Conservation (phyloP, 2,888 invertebrate genomes). For the Ochropleura leucogaster region DNA sequence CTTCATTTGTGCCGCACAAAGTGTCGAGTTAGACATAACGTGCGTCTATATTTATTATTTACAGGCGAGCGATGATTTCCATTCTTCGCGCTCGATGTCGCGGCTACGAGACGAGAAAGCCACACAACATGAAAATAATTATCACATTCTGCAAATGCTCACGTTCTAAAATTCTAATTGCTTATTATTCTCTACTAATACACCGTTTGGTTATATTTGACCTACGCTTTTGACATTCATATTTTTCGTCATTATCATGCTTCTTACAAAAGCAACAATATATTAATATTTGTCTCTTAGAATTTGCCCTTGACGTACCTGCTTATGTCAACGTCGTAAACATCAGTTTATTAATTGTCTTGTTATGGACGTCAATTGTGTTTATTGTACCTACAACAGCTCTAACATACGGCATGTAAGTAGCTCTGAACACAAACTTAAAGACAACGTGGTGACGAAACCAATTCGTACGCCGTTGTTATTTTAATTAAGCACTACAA, state of each 20-base stretch:
- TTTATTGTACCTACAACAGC: constrained; percentile 49
- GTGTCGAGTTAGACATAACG: constrained; percentile 67
- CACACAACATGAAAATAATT: constrained; percentile 70
- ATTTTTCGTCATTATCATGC: constrained; percentile 27
- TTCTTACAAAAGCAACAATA: constrained; percentile 33
- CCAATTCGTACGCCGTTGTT: constrained; percentile 57
- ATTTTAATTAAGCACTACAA: constrained; percentile 70
- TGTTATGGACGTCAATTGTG: constrained; percentile 63
- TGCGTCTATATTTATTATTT: constrained; percentile 76
- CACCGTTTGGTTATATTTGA: constrained; percentile 39
- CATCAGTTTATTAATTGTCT: constrained; percentile 64
- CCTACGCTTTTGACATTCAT: constrained; percentile 25
- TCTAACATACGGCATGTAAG: constrained; percentile 16
- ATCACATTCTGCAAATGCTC: constrained; percentile 66
- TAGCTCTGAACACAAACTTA: constrained; percentile 37
- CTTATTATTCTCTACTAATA: constrained; percentile 44
- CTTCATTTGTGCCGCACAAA: constrained; percentile 40
- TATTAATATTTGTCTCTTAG: constrained; percentile 48
- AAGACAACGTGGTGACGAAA: constrained; percentile 60
- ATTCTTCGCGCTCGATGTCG: constrained; percentile 79
- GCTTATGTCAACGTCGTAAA: constrained; percentile 62
- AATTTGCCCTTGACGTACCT: constrained; percentile 58
- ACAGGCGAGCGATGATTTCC: constrained; percentile 76
- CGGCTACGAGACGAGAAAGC: constrained; percentile 76
- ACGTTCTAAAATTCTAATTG: constrained; percentile 53